Evolutionary conservation across 2,113 vertebrate species (phyloP).

Genomic region (Brachyhypopomus occidentalis): DNA sequence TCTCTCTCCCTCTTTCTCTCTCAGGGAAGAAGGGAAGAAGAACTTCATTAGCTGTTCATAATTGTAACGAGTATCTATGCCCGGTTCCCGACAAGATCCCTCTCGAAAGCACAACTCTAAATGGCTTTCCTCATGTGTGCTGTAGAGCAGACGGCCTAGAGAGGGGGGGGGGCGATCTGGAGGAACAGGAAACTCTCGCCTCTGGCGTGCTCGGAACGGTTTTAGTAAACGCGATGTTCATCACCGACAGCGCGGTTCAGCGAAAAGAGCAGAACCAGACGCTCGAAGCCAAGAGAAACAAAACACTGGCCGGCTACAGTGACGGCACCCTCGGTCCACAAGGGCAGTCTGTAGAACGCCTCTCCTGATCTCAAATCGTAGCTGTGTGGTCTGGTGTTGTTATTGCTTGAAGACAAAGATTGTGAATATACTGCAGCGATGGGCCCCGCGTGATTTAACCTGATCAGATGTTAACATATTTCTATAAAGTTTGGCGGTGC

Average conservation of each 20-base stretch:
- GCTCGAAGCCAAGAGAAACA: conserved; percentile 5
- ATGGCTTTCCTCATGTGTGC: background rate
- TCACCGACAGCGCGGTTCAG: conserved; percentile 46
- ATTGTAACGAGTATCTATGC: background rate
- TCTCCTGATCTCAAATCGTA: background rate
- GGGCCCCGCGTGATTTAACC: conserved; percentile 1
- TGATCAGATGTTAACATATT: background rate
- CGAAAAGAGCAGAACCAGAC: conserved; percentile 24
- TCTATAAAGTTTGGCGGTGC: background rate
- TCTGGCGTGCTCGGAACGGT: conserved; percentile 17
- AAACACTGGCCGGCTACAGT: background rate
- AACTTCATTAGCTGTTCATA: background rate
- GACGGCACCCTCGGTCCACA: background rate
- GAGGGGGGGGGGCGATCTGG: background rate
- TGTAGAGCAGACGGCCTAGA: background rate
- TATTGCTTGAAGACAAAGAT: background rate
- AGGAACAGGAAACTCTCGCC: background rate
- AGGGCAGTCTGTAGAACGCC: background rate
- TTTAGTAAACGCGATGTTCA: conserved; percentile 58
- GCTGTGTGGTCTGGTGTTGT: conserved; percentile 24
- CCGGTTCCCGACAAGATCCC: background rate
- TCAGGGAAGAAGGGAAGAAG: background rate
- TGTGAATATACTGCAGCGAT: background rate
- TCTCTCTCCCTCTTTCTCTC: background rate
- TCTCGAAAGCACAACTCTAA: background rate